Percentiles rank a stretch among this genome's conserved stretches.
Conservation (phyloP, 1,140 invertebrate species). For the Heliothis virescens region DNA sequence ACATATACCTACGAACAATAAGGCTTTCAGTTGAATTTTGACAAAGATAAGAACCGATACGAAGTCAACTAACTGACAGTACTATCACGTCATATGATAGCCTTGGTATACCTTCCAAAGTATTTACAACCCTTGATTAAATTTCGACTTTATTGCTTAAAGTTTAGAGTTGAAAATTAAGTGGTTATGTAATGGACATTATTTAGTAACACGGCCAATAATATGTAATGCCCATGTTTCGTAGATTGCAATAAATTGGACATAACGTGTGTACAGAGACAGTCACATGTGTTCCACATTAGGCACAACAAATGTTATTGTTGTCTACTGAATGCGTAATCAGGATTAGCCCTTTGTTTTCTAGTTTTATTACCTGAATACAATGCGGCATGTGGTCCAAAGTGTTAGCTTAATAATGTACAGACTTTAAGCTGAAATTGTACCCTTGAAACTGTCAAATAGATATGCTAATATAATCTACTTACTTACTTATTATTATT, state of each 20-base stretch:
- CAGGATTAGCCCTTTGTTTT: slow-evolving; percentile 18
- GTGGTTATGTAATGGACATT: slow-evolving; percentile 10
- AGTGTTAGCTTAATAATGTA: neutral
- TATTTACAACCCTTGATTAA: neutral
- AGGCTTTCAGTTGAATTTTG: slow-evolving; percentile 31
- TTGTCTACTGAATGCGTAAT: slow-evolving; percentile 24
- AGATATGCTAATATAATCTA: neutral
- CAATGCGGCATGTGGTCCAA: slow-evolving; percentile 8
- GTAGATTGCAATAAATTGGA: slow-evolving; percentile 47
- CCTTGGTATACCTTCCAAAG: slow-evolving; percentile 5
- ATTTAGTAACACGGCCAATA: slow-evolving; percentile 26
- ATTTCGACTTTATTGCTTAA: neutral
- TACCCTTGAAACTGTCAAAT: neutral
- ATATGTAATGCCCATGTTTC: slow-evolving; percentile 44
- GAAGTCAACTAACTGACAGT: slow-evolving; percentile 21
- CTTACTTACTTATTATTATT: too few species aligned
- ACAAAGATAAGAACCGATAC: slow-evolving; percentile 36
- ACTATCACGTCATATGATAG: slow-evolving; percentile 6
- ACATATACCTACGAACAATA: slow-evolving; percentile 19
- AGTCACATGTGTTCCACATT: slow-evolving; percentile 39
- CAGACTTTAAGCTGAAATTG: neutral
- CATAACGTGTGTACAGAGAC: slow-evolving; percentile 42
- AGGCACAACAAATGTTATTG: slow-evolving; percentile 32
- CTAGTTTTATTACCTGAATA: slow-evolving; percentile 19
- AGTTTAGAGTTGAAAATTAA: neutral